These are phyloP conservation scores for Ovis aries DNA, from an alignment of 2,113 vertebrate species.

Conservation along the genomic window DNA sequence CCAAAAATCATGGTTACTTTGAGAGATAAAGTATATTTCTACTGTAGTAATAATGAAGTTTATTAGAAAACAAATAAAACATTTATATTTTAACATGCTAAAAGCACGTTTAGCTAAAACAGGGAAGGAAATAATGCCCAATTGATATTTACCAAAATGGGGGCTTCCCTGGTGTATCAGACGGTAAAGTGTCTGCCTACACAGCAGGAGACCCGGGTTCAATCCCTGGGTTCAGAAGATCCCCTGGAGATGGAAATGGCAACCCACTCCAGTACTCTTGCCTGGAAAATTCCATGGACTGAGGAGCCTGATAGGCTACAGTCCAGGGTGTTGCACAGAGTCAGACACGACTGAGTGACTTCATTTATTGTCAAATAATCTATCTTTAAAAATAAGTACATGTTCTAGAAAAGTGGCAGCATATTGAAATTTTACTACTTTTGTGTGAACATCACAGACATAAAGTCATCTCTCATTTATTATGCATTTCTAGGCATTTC, in stretches of 20 bases:
- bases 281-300: background rate
- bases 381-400: background rate
- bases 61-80: background rate
- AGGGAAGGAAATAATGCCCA: background rate
- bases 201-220: rapidly evolving
- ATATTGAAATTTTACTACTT: background rate
- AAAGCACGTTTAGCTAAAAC: background rate
- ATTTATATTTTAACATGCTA: background rate
- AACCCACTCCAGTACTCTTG: background rate
- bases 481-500: background rate
- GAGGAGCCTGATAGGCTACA: background rate
- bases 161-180: background rate
- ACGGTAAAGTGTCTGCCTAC: background rate
- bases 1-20: background rate
- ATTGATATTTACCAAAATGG: background rate
- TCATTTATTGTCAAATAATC: background rate
- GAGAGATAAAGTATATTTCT: background rate
- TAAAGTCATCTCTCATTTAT: background rate
- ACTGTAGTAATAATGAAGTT: background rate
- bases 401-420: background rate
- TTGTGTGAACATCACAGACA: background rate
- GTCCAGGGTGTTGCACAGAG: background rate
- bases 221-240: background rate
- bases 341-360: background rate
- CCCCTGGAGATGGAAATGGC: background rate